Conservation (phyloP, 2,888 invertebrate genomes). For the Camptogramma bilineatum region DNA sequence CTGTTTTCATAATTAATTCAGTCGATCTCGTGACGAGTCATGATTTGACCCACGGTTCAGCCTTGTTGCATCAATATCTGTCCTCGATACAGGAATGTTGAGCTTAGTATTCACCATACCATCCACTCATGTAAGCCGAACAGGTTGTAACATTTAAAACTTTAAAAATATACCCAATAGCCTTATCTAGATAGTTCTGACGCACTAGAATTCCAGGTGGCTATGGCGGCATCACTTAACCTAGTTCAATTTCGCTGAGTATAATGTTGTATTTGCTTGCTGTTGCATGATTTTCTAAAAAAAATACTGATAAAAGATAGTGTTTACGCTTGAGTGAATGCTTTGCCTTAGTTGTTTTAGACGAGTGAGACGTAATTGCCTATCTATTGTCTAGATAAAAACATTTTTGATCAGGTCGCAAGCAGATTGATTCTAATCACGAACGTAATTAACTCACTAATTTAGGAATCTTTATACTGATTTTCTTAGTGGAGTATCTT, state of each 20-base stretch:
- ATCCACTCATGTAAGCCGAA: not conserved
- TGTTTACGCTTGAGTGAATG: not conserved
- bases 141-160: not conserved
- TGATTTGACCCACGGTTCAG: constrained; percentile 27
- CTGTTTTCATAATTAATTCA: constrained; percentile 30
- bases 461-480: not conserved
- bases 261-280: not conserved
- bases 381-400: not conserved
- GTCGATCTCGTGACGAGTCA: constrained; percentile 28
- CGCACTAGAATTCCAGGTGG: no score
- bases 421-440: not conserved
- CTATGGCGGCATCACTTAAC: no score
- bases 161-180: not conserved
- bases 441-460: not conserved
- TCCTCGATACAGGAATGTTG: constrained; percentile 23
- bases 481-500: no score
- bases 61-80: constrained; percentile 29
- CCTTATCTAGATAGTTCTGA: no score
- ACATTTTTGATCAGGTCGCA: not conserved
- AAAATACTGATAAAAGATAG: not conserved
- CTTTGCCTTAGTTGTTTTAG: not conserved
- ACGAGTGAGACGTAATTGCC: not conserved
- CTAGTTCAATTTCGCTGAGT: not conserved
- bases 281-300: not conserved
- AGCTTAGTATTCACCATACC: not conserved